These are phyloP conservation scores for Eulemur rubriventer DNA, from an alignment of 2,797 vertebrate genomes.

Conservation along the genomic window DNA sequence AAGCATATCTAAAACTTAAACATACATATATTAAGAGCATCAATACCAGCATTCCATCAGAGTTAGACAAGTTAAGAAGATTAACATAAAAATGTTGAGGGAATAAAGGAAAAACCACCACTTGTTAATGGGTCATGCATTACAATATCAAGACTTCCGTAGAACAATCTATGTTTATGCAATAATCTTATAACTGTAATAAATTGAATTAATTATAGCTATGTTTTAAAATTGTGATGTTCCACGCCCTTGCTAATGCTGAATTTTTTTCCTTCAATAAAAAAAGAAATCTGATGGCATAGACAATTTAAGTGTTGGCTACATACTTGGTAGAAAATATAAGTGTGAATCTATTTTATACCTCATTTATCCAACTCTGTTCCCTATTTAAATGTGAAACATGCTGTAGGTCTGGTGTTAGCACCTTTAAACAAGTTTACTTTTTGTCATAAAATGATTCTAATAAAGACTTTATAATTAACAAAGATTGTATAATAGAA, in stretches of 20 bases:
- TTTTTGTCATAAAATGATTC: constrained; percentile 38
- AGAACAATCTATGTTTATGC: not conserved
- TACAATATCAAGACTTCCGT: not conserved
- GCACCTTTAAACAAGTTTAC: not conserved
- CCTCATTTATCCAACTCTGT: constrained; percentile 69
- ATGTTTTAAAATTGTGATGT: constrained; percentile 48
- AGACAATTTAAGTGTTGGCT: constrained; percentile 70
- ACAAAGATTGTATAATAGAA: not conserved
- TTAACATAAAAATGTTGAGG: not conserved
- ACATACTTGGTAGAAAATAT: constrained; percentile 70
- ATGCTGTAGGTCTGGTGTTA: constrained; percentile 13
- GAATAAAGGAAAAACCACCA: not conserved
- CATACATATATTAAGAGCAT: not conserved
- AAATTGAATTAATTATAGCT: not conserved
- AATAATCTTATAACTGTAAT: not conserved
- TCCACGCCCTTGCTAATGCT: constrained; percentile 49
- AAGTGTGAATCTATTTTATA: constrained; percentile 75
- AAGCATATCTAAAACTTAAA: not conserved
- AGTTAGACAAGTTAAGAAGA: not conserved
- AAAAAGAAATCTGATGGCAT: constrained; percentile 45
- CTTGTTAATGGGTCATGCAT: not conserved
- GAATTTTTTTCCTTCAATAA: constrained; percentile 56
- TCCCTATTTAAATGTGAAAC: constrained; percentile 51
- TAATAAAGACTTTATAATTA: not conserved
- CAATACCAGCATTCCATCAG: not conserved